Percentiles rank a stretch among this genome's conserved stretches.
Evolutionary conservation across 2,113 vertebrate species (phyloP).

Genomic region (Semnornis frantzii): DNA sequence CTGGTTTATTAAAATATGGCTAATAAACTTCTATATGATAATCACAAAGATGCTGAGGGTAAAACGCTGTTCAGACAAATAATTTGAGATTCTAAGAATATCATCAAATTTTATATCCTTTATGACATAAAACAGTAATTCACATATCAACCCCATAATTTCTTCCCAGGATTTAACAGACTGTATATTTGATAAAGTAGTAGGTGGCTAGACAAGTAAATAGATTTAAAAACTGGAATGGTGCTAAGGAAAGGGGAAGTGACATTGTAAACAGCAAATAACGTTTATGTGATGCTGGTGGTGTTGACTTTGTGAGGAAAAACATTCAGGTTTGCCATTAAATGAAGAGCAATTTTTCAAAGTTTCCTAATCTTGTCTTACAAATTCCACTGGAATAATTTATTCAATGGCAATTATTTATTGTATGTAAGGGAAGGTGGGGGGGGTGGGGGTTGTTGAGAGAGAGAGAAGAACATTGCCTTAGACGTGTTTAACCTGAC

Average conservation of each 20-base stretch:
- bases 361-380: background rate
- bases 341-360: background rate
- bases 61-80: background rate
- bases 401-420: background rate
- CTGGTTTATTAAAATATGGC: background rate
- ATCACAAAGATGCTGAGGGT: background rate
- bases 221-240: background rate
- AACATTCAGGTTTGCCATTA: background rate
- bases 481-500: background rate
- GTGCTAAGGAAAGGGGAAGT: background rate
- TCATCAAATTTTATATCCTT: background rate
- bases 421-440: background rate
- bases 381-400: background rate
- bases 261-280: background rate
- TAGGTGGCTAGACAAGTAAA: background rate
- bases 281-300: background rate
- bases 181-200: background rate
- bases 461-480: background rate
- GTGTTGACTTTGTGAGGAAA: background rate
- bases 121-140: background rate
- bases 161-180: background rate
- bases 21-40: background rate
- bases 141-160: background rate
- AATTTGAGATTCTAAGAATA: background rate
- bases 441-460: too few relatives aligned